Conservation (phyloP, 2,888 invertebrate genomes). For the Scaptomyza caliginosa region DNA sequence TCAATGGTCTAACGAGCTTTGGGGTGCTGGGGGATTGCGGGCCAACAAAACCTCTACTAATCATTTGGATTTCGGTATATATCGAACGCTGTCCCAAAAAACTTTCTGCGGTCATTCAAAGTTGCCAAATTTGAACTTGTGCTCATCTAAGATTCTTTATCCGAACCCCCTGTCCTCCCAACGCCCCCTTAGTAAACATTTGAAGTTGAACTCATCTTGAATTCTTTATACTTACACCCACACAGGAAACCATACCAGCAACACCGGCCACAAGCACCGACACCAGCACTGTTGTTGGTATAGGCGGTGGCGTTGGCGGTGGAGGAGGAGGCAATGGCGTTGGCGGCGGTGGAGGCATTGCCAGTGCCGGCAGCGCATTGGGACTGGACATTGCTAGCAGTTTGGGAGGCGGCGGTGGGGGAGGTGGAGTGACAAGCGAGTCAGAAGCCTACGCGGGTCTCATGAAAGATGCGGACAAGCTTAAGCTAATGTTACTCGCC, state of each 20-base stretch:
- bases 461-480: slow-evolving; percentile 93
- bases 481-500: slow-evolving; percentile 94
- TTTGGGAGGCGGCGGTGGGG: slow-evolving; percentile 43
- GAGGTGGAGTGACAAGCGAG: slow-evolving; percentile 68
- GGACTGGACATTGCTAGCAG: slow-evolving; percentile 59
- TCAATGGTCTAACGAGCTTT: slow-evolving; percentile 69
- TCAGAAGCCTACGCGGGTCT: slow-evolving; percentile 83
- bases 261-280: slow-evolving; percentile 76
- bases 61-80: slow-evolving; percentile 71
- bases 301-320: slow-evolving; percentile 46
- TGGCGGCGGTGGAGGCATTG: slow-evolving; percentile 25
- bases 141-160: slow-evolving; percentile 23
- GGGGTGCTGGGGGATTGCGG: slow-evolving; percentile 9
- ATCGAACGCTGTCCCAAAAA: slow-evolving; percentile 67
- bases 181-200: background rate
- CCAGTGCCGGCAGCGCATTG: slow-evolving; percentile 40
- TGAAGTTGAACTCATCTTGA: slow-evolving; percentile 30
- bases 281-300: slow-evolving; percentile 68
- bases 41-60: slow-evolving; percentile 48
- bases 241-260: slow-evolving; percentile 81
- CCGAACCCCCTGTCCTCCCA: slow-evolving; percentile 1
- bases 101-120: slow-evolving; percentile 72
- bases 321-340: slow-evolving; percentile 49
- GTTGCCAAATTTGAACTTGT: slow-evolving; percentile 36
- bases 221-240: slow-evolving; percentile 8